Percentiles rank a stretch among this genome's conserved stretches.
These are phyloP conservation scores for Furcifer pardalis DNA, from an alignment of 2,797 vertebrate species.

Conservation along the genomic window DNA sequence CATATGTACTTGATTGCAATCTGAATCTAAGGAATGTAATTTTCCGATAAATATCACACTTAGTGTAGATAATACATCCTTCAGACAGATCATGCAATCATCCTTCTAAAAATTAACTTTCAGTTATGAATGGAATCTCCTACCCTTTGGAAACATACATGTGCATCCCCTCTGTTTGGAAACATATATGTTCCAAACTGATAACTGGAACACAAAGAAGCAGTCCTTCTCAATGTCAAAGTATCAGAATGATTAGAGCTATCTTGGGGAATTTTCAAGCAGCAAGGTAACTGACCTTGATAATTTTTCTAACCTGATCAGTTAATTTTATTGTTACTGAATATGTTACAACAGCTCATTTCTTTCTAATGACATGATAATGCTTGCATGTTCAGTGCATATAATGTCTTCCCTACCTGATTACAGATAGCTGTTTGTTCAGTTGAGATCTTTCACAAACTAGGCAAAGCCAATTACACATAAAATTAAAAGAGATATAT, in stretches of 20 bases:
- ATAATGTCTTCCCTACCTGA: not conserved
- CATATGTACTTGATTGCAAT: constrained; percentile 9
- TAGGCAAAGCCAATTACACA: constrained; percentile 16
- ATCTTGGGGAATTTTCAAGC: not conserved
- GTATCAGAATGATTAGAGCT: not conserved
- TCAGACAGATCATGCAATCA: not conserved
- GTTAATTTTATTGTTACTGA: constrained; percentile 10
- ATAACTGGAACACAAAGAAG: constrained; percentile 4
- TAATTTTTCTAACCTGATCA: not conserved
- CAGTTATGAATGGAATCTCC: not conserved
- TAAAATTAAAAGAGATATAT: not conserved
- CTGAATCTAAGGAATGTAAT: constrained; percentile 10
- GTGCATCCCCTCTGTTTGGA: no score
- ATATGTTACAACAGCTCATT: constrained; percentile 27
- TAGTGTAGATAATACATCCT: constrained; percentile 1
- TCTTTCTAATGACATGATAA: constrained; percentile 12
- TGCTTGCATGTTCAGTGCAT: constrained; percentile 8
- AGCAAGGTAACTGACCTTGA: no score
- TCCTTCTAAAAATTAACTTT: constrained; percentile 25
- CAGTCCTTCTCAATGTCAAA: constrained; percentile 25
- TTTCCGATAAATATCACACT: constrained; percentile 15
- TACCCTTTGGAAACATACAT: constrained; percentile 18
- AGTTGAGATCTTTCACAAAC: no score
- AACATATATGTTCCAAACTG: constrained; percentile 12
- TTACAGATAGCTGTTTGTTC: not conserved